These are phyloP conservation scores for Blennius ocellaris DNA, from an alignment of 2,113 vertebrate genomes.

Conservation along the genomic window DNA sequence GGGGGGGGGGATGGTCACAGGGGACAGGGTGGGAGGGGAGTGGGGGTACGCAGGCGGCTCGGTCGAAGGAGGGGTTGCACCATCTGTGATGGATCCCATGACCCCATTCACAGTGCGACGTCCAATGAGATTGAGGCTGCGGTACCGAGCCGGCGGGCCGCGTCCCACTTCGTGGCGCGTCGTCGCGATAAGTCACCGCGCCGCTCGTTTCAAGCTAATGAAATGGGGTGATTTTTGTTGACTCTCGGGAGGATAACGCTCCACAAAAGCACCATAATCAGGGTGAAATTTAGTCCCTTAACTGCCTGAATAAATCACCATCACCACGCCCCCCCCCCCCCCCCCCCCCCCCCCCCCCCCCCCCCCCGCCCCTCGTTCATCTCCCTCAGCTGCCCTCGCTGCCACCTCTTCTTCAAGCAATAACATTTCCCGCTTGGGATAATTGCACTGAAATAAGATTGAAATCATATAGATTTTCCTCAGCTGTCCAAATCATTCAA, in stretches of 20 bases:
- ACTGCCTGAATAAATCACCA: conserved; percentile 15
- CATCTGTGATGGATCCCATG: conserved; percentile 78
- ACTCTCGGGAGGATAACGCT: conserved; percentile 20
- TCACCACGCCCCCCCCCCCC: conserved; percentile 28
- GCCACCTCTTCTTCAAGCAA: conserved; percentile 31
- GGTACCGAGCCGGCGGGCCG: conserved; percentile 51
- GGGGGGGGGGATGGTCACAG: conserved; percentile 16
- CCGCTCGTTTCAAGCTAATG: conserved; percentile 63
- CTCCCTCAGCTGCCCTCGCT: conserved; percentile 5
- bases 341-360: not conserved
- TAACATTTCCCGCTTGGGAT: conserved; percentile 9
- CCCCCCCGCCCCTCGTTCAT: not conserved
- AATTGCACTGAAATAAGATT: too few relatives aligned
- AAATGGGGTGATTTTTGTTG: conserved; percentile 40
- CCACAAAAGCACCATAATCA: conserved; percentile 18
- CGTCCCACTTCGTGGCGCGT: conserved; percentile 64
- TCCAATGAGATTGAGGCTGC: conserved; percentile 46
- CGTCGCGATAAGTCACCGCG: conserved; percentile 54
- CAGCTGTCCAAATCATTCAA: too few relatives aligned
- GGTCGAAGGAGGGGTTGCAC: conserved; percentile 56
- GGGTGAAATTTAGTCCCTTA: conserved; percentile 32
- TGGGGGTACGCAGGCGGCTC: conserved; percentile 12
- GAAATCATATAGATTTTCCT: too few relatives aligned
- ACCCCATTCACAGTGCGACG: conserved; percentile 68
- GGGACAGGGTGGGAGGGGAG: not conserved